Conservation (phyloP, 2,113 vertebrate genomes). For the Serinus canaria region DNA sequence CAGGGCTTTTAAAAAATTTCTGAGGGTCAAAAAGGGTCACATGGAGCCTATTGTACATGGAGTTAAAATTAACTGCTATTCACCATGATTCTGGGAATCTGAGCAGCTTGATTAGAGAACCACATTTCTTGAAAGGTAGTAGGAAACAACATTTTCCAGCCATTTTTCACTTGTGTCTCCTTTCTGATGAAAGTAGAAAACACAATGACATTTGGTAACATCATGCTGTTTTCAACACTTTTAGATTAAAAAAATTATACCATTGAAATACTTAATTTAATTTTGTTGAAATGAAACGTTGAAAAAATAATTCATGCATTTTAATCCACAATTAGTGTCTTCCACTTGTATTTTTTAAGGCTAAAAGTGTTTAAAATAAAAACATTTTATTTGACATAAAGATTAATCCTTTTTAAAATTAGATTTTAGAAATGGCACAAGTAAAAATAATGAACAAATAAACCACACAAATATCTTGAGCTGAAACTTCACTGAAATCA, state of each 20-base stretch:
- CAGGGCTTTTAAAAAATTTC: background rate
- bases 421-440: background rate
- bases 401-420: background rate
- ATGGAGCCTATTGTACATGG: background rate
- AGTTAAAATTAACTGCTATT: background rate
- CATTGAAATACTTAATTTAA: background rate
- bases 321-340: background rate
- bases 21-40: background rate
- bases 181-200: background rate
- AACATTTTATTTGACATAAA: background rate
- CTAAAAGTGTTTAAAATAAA: background rate
- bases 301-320: background rate
- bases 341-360: background rate
- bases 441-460: background rate
- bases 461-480: background rate
- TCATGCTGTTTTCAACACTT: background rate
- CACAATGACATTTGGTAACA: background rate
- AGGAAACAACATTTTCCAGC: background rate
- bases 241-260: background rate
- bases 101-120: background rate
- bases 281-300: background rate
- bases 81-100: background rate
- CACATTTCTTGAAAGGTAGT: background rate
- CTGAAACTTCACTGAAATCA: background rate
- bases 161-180: background rate